Base-by-base conservation (phyloP, 2,888 invertebrate species). In the Hypomecis atomaria region DNA sequence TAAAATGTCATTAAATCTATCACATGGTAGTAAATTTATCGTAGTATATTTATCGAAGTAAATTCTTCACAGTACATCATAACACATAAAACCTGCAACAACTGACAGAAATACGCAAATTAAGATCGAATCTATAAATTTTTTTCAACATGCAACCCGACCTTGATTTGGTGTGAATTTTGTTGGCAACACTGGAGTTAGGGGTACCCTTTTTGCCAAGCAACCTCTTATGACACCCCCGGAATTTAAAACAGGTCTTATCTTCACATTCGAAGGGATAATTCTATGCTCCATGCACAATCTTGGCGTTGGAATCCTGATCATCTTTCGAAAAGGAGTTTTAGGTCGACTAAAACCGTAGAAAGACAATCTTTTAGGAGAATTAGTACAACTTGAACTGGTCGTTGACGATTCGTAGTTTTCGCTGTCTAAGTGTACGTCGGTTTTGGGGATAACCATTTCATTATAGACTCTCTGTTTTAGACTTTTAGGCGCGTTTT, bases 381-480 rank as follows among this genome's bases (percentile, higher is more conserved):
- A 95, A 76, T 95, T 95, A 0, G 94, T 94, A 66, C 94, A 94
- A 73, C 94, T 94, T 0, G 95, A 95, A 59, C 94, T 94, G 0
- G 95, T 94, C 0, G 95, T 95, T 0, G 95, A 94, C 0, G 94
- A 94, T 73, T 94, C 94, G 69, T 94, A 94, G 65, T 94, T 94
- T 70, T 94, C 94, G 42, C 94, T 94, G 50, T 94, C 94, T 43
- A 94, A 86, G 70, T 93, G 94, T 0, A 93, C 88, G 52, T 94
- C 93, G 0, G 92, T 91, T 79, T 94, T 94, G 0, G 93, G 93
- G 74, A 92, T 91, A 0, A 93, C 87, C 88, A 91, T 93, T 76
- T 93, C 88, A 67, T 93, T 93, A 70, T 93, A 93, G 0, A 93
- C 92, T 75, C 93, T 84, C 48, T 90, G 91, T 53, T 92, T 89